Percentiles rank a stretch among this genome's conserved stretches.
Evolutionary conservation across 2,888 invertebrate species (phyloP).

Genomic region (Andrena flavipes): DNA sequence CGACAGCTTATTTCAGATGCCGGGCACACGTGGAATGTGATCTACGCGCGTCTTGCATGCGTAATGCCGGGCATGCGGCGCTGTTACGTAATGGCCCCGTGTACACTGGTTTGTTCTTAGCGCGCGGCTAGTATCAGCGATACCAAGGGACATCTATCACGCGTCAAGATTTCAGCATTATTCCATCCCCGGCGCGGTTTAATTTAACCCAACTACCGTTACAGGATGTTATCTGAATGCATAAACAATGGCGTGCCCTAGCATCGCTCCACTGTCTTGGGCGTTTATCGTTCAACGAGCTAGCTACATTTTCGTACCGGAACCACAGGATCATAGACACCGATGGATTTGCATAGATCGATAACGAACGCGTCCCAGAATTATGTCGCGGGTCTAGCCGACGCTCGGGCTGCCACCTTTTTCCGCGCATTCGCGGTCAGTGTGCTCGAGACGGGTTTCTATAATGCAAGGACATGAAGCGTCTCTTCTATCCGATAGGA

Average conservation of each 20-base stretch:
- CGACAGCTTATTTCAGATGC: conserved; percentile 46
- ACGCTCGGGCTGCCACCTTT: neutral
- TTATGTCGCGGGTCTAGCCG: neutral
- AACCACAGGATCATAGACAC: conserved; percentile 34
- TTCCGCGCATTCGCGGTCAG: neutral
- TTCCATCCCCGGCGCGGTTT: neutral
- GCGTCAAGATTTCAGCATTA: conserved; percentile 26
- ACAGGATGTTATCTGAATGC: conserved; percentile 32
- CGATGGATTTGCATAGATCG: conserved; percentile 42
- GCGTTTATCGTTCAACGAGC: conserved; percentile 17
- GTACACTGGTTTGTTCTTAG: conserved; percentile 9
- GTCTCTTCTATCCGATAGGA: neutral
- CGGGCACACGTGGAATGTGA: conserved; percentile 53
- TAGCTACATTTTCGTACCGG: conserved; percentile 1
- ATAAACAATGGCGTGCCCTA: conserved; percentile 30
- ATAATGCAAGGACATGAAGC: neutral
- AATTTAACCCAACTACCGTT: conserved; percentile 52
- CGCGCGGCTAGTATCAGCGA: conserved; percentile 13
- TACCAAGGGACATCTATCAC: conserved; percentile 10
- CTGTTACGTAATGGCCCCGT: conserved; percentile 46
- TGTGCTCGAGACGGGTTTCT: neutral
- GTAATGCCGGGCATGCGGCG: conserved; percentile 34
- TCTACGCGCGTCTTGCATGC: conserved; percentile 57
- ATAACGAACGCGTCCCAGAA: conserved; percentile 12
- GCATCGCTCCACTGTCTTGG: neutral